These are phyloP conservation scores for Peromyscus attwateri DNA, from an alignment of 2,797 vertebrate species.

Conservation along the genomic window DNA sequence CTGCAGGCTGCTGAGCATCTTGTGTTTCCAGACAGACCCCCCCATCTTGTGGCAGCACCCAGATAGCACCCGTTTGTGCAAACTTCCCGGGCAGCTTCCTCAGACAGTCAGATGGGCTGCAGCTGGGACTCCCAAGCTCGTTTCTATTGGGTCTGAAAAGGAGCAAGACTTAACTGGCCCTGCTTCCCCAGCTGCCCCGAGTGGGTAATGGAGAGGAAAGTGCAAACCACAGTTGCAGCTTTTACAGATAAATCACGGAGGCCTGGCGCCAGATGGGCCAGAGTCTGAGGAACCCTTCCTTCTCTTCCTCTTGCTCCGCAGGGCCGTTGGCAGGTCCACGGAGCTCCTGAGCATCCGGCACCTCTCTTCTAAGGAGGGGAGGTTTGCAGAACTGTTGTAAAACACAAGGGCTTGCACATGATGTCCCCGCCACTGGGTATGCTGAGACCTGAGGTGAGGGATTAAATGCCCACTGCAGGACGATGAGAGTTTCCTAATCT, in stretches of 20 bases:
- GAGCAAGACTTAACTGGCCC: constrained; percentile 28
- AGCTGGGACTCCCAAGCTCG: constrained; percentile 78
- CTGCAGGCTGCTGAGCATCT: background rate
- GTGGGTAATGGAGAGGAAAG: constrained; percentile 40
- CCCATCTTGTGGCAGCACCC: background rate
- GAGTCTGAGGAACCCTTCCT: background rate
- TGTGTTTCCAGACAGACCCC: background rate
- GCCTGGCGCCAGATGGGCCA: background rate
- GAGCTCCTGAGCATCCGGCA: rapidly evolving
- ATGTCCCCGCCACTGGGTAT: background rate
- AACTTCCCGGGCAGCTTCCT: constrained; percentile 8
- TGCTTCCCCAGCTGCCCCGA: background rate
- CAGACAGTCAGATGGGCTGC: constrained; percentile 80
- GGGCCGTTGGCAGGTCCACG: background rate
- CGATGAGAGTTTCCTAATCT: background rate
- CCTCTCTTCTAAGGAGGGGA: background rate
- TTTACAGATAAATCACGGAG: constrained; percentile 61
- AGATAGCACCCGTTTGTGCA: background rate
- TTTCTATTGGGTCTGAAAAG: constrained; percentile 69
- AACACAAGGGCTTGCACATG: rapidly evolving
- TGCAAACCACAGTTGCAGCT: background rate
- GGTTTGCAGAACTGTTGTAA: rapidly evolving
- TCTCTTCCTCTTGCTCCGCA: background rate
- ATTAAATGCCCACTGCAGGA: background rate
- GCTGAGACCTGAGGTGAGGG: no score